phyloP scores from a whole-genome alignment of 2,113 vertebrate genomes.

The Okapia johnstoni region DNA sequence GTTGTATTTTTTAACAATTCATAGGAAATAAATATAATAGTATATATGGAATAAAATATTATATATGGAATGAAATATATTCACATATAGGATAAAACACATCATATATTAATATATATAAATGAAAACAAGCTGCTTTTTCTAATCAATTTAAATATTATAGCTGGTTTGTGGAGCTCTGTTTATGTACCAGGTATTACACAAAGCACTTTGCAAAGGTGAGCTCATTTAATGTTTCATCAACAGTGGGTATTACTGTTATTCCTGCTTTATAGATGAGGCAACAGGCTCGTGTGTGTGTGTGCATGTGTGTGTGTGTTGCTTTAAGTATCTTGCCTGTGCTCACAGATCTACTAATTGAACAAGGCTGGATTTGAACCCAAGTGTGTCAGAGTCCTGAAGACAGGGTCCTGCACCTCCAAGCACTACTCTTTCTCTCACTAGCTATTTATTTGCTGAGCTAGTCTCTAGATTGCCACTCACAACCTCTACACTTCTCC shows the following conservation, averaged over 20 bases:
- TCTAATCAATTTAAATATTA: constrained; percentile 17
- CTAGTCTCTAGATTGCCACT: neutral
- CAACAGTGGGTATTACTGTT: neutral
- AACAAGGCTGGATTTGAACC: neutral
- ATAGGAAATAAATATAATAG: neutral
- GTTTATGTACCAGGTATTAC: neutral
- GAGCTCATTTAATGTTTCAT: neutral
- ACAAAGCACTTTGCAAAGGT: neutral
- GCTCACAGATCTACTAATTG: neutral
- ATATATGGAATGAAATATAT: neutral
- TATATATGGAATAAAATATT: neutral
- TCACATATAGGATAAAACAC: neutral
- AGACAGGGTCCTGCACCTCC: neutral
- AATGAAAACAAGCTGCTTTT: neutral
- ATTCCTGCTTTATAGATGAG: neutral
- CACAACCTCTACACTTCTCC: neutral
- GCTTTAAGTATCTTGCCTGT: neutral
- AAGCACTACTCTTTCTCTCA: neutral
- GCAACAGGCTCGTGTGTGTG: neutral
- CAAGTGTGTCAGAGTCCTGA: neutral
- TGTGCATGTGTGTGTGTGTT: neutral
- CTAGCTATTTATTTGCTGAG: neutral
- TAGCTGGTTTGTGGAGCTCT: neutral
- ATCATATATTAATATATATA: neutral
- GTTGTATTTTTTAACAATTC: neutral